These are phyloP conservation scores for Troides helena DNA, from an alignment of 2,888 invertebrate genomes.

Conservation along the genomic window DNA sequence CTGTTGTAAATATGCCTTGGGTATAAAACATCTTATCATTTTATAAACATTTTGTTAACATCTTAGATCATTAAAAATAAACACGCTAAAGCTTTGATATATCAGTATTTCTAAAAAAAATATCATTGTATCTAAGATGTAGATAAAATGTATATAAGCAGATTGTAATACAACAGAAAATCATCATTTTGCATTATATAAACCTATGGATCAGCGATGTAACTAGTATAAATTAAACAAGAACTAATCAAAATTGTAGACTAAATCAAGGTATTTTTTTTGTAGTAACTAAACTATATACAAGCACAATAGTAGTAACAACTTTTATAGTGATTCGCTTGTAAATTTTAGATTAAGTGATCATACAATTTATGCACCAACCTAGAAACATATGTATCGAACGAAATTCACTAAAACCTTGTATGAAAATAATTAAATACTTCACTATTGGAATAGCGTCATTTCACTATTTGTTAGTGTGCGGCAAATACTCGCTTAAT, in stretches of 20 bases:
- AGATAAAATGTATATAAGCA: neutral
- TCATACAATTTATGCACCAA: conserved; percentile 2
- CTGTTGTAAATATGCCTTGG: conserved; percentile 24
- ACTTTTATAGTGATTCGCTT: conserved; percentile 19
- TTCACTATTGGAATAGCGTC: neutral
- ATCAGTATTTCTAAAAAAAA: neutral
- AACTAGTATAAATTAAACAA: neutral
- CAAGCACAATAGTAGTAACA: conserved; percentile 3
- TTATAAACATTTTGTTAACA: conserved; percentile 14
- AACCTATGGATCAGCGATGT: neutral
- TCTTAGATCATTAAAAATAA: conserved; percentile 4
- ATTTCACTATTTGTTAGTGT: neutral
- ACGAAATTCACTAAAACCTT: too few relatives aligned
- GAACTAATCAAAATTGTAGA: neutral
- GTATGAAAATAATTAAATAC: neutral
- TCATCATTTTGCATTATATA: neutral
- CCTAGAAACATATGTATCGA: neutral
- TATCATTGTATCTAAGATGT: conserved; percentile 5
- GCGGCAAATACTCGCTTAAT: conserved; percentile 12
- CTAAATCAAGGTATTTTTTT: neutral
- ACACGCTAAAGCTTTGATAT: neutral
- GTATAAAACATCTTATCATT: conserved; percentile 2
- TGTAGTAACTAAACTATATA: too few relatives aligned
- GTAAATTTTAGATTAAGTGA: conserved; percentile 14
- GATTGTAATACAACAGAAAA: conserved; percentile 12